Evolutionary conservation across 2,113 vertebrate genomes (phyloP).

Genomic region (Siniperca knerii): DNA sequence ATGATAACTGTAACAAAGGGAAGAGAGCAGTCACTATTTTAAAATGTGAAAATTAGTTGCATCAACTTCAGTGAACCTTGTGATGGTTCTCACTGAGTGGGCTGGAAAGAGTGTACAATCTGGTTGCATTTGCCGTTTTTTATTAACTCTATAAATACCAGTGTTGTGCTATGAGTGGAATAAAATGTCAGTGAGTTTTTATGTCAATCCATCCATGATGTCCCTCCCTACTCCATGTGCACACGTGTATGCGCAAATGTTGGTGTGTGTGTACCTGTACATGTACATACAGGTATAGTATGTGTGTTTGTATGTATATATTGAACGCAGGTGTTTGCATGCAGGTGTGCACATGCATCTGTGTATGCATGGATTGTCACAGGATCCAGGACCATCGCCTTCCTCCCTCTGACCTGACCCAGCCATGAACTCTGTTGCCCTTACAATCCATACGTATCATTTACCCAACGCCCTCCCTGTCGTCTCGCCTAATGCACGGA

Average conservation of each 20-base stretch:
- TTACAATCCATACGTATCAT: conserved; percentile 87
- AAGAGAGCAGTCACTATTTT: conserved; percentile 66
- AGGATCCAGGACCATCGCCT: conserved; percentile 3
- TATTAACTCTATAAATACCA: conserved; percentile 48
- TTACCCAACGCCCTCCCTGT: conserved; percentile 85
- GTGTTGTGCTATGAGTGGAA: conserved; percentile 20
- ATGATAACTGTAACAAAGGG: conserved; percentile 34
- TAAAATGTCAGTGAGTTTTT: conserved; percentile 48
- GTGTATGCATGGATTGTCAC: conserved; percentile 43
- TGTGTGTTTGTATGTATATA: not conserved
- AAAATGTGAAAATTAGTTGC: conserved; percentile 65
- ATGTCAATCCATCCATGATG: conserved; percentile 38
- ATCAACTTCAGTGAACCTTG: conserved; percentile 49
- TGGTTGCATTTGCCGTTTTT: conserved; percentile 45
- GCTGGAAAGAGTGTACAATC: conserved; percentile 45
- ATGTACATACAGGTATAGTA: not conserved
- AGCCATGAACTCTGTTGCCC: conserved; percentile 84
- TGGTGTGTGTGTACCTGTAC: not conserved
- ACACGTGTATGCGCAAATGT: conserved; percentile 6
- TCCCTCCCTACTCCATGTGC: conserved; percentile 13
- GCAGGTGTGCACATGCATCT: conserved; percentile 37
- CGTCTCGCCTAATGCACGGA: conserved; percentile 88
- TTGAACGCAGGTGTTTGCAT: conserved; percentile 23
- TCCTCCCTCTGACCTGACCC: conserved; percentile 83
- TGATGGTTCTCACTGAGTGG: conserved; percentile 45